phyloP scores from a whole-genome alignment of 2,888 invertebrate species.

The Altica lythri region DNA sequence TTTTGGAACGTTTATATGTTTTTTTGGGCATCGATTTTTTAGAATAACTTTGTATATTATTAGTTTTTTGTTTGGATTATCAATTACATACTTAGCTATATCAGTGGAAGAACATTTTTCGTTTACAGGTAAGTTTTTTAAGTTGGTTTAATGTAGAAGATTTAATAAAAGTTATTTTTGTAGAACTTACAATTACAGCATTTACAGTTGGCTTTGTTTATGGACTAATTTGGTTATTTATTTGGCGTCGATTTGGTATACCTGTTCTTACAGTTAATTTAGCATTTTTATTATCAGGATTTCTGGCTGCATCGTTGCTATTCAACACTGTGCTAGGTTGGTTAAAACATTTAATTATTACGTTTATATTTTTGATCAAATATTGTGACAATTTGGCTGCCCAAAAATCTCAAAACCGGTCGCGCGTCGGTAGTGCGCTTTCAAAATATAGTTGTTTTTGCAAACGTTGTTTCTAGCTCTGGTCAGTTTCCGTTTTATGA shows the following conservation, averaged over 20 bases:
- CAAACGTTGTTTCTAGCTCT: too few relatives aligned
- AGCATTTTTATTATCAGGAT: slow-evolving; percentile 65
- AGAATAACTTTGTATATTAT: slow-evolving; percentile 65
- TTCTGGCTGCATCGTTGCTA: slow-evolving; percentile 61
- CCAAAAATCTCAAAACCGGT: too few relatives aligned
- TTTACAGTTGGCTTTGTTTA: slow-evolving; percentile 63
- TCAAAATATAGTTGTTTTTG: too few relatives aligned
- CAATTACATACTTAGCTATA: slow-evolving; percentile 60
- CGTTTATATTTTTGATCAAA: too few relatives aligned
- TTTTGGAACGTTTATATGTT: slow-evolving; percentile 66
- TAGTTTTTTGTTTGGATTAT: slow-evolving; percentile 63
- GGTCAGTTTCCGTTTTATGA: too few relatives aligned
- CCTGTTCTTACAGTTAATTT: slow-evolving; percentile 66
- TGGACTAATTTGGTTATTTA: slow-evolving; percentile 64
- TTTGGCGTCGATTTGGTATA: slow-evolving; percentile 68
- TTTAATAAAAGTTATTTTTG: too few relatives aligned
- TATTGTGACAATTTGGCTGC: too few relatives aligned
- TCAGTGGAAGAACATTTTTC: slow-evolving; percentile 30
- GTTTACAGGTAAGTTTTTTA: slow-evolving; percentile 26
- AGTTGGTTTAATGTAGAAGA: too few relatives aligned
- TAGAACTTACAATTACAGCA: slow-evolving; percentile 61
- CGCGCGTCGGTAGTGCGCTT: too few relatives aligned
- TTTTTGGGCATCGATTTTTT: slow-evolving; percentile 69
- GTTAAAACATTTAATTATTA: too few relatives aligned
- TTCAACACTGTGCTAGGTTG: slow-evolving; percentile 44